Conservation (phyloP, 2,797 vertebrate genomes). For the Orestias chungarensis region DNA sequence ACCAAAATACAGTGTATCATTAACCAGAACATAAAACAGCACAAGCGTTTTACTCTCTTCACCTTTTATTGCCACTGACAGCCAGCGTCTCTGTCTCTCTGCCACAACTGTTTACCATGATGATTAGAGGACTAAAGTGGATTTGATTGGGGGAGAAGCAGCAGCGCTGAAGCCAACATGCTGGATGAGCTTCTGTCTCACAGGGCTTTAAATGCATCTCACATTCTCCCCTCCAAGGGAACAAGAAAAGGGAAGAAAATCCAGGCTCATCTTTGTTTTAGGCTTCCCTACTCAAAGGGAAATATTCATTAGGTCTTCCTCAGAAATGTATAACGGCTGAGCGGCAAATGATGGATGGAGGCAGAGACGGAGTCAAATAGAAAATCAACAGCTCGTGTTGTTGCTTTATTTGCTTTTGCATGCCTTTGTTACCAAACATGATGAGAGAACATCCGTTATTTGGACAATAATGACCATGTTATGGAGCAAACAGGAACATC, state of each 20-base stretch:
- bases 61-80: background rate
- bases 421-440: constrained; percentile 54
- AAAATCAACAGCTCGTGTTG: constrained; percentile 21
- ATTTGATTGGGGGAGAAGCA: constrained; percentile 46
- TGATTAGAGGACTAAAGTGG: constrained; percentile 54
- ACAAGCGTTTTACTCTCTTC: background rate
- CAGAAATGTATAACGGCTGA: constrained; percentile 40
- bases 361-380: constrained; percentile 17
- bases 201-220: constrained; percentile 59
- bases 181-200: constrained; percentile 54
- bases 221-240: constrained; percentile 61
- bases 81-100: constrained; percentile 6
- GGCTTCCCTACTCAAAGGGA: constrained; percentile 73
- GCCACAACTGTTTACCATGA: constrained; percentile 35
- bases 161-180: constrained; percentile 55
- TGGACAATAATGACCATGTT: constrained; percentile 55
- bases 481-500: constrained; percentile 55
- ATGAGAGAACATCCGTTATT: constrained; percentile 49
- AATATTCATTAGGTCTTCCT: constrained; percentile 77
- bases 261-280: constrained; percentile 66
- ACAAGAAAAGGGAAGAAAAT: constrained; percentile 44
- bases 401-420: constrained; percentile 40
- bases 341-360: constrained; percentile 4
- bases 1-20: background rate
- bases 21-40: background rate